Base-by-base conservation (phyloP, 2,888 invertebrate genomes). In the Acanthosepion lycidas region DNA sequence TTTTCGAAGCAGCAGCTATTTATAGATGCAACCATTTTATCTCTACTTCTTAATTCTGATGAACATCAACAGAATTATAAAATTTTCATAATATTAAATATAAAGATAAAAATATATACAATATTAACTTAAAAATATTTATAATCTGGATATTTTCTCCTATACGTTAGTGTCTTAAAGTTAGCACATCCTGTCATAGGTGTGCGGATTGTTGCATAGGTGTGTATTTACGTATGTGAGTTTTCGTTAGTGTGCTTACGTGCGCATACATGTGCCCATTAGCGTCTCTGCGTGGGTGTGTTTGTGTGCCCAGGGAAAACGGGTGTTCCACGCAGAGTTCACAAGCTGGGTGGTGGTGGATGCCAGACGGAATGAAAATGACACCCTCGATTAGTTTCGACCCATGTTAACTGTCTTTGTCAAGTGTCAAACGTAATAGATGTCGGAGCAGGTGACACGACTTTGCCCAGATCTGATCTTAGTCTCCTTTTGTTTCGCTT, bases 331-430 rank as follows among this genome's bases (percentile, higher is more conserved):
- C n/a, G 78, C 5, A n/a, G 33, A 33, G 33, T 78, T 78, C 78
- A 78, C 78, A 78, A 78, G n/a, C n/a, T 78, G 78, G 78, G 78
- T 78, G 78, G 78, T 78, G n/a, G 78, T 78, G 12, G 78, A 33
- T 78, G 78, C n/a, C 78, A 78, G 78, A n/a, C 78, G n/a, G 78
- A n/a, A 78, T 78, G 78, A 78, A 78, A 78, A n/a, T n/a, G 78
- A 78, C 78, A 78, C 78, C 78, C 78, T 33, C 78, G 78, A 78
- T 78, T 78, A 78, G n/a, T 78, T 78, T 78, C 78, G 15, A 78
- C n/a, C 78, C 78, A 33, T 78, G 78, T 78, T n/a, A 78, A 33
- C 78, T 78, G 78, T 78, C 78, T 78, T 78, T 78, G 78, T 78
- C 78, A 78, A 78, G 78, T 78, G 78, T 78, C 78, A 78, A 78